Conservation (phyloP, 1,140 invertebrate species). For the Hyphantria cunea region DNA sequence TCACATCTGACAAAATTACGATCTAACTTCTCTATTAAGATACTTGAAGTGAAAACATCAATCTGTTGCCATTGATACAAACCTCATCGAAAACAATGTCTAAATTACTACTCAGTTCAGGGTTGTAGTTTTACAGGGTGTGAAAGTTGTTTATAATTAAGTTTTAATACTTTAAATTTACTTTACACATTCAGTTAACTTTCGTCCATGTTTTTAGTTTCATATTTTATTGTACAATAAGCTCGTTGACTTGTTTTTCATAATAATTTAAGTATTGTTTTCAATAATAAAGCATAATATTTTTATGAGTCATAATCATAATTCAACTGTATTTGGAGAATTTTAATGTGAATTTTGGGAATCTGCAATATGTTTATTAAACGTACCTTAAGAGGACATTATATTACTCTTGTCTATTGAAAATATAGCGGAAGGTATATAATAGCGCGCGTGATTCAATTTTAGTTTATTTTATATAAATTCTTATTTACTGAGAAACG, state of each 20-base stretch:
- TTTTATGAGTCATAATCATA: conserved; percentile 55
- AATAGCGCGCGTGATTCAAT: conserved; percentile 16
- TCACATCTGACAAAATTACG: conserved; percentile 67
- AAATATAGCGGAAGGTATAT: too few species aligned
- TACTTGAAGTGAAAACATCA: conserved; percentile 19
- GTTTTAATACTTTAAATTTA: conserved; percentile 63
- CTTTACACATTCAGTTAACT: conserved; percentile 69
- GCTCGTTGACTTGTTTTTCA: conserved; percentile 72
- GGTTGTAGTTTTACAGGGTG: conserved; percentile 69
- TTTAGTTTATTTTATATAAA: too few species aligned
- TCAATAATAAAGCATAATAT: conserved; percentile 71
- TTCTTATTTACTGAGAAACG: too few species aligned
- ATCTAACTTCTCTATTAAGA: conserved; percentile 29
- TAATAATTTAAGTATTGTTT: conserved; percentile 75
- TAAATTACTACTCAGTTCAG: conserved; percentile 28
- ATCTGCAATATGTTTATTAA: conserved; percentile 72
- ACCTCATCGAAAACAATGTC: conserved; percentile 16
- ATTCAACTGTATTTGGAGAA: conserved; percentile 52
- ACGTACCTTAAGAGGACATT: neutral
- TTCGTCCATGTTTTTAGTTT: conserved; percentile 78
- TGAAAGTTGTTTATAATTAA: conserved; percentile 67
- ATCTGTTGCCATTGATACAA: conserved; percentile 22
- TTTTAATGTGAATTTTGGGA: conserved; percentile 62
- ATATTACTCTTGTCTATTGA: too few species aligned
- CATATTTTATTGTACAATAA: conserved; percentile 77